Evolutionary conservation across 1,140 invertebrate genomes (phyloP).

Genomic region (Bombus pascuorum): DNA sequence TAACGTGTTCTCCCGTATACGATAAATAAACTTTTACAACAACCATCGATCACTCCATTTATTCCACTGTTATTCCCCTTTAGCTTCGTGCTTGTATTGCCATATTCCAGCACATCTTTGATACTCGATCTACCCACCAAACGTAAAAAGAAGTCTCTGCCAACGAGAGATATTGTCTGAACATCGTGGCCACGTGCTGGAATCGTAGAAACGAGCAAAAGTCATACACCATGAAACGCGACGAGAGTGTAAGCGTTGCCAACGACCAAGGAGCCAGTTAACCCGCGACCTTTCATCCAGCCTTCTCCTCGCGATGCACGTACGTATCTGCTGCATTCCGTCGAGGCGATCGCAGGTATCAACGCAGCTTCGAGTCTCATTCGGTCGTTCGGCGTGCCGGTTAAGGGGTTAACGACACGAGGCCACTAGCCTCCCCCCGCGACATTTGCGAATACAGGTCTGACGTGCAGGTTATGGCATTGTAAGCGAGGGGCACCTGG

Average conservation of each 20-base stretch:
- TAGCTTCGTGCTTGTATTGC: too few species aligned
- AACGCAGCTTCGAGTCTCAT: not conserved
- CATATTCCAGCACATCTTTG: too few species aligned
- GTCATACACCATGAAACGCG: not conserved
- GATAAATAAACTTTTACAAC: too few species aligned
- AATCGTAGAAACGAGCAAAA: not conserved
- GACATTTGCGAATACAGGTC: not conserved
- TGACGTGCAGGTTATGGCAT: slow-evolving; percentile 30
- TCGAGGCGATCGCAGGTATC: not conserved
- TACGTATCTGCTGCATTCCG: slow-evolving; percentile 17
- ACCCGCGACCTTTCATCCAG: slow-evolving; percentile 4
- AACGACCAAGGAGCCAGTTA: not conserved
- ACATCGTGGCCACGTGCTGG: too few species aligned
- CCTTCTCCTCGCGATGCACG: not conserved
- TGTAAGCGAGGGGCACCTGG: slow-evolving; percentile 17
- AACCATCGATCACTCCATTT: too few species aligned
- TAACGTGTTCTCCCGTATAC: too few species aligned
- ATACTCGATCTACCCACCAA: too few species aligned
- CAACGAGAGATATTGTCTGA: not conserved
- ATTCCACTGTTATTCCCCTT: too few species aligned
- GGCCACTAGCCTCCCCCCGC: not conserved
- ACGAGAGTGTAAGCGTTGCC: too few species aligned
- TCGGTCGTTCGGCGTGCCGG: not conserved
- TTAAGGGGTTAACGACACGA: slow-evolving; percentile 47
- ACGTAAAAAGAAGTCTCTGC: not conserved